phyloP scores from a whole-genome alignment of 2,113 vertebrate species.

The Orthochromis malagaraziensis region DNA sequence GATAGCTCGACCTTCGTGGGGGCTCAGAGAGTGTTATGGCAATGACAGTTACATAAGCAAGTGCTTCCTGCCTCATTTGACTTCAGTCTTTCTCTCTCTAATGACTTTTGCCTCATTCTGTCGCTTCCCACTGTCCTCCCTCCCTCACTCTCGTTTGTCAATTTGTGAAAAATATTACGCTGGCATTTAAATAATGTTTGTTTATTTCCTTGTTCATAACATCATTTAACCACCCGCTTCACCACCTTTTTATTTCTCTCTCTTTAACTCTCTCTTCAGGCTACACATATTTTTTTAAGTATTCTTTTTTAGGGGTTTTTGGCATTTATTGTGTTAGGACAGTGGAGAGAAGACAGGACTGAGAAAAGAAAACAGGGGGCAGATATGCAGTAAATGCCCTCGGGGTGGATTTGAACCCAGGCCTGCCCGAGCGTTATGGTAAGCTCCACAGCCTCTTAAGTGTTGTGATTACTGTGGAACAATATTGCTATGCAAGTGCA shows the following conservation, averaged over 20 bases:
- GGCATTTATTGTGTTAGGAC: neutral
- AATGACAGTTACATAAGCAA: slow-evolving; percentile 23
- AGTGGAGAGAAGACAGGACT: neutral
- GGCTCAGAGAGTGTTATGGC: neutral
- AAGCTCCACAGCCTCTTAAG: neutral
- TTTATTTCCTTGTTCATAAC: neutral
- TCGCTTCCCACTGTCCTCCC: neutral
- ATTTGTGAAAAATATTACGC: neutral
- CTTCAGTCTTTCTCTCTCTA: neutral
- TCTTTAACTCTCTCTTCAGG: neutral
- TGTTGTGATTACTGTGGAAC: slow-evolving; percentile 5
- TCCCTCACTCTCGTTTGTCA: neutral
- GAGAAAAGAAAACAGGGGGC: neutral
- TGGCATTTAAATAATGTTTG: neutral
- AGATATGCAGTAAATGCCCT: neutral
- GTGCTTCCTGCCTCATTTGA: slow-evolving; percentile 7
- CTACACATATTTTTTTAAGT: neutral
- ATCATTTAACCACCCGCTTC: neutral
- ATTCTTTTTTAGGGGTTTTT: neutral
- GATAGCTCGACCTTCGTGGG: neutral
- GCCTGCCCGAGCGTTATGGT: neutral
- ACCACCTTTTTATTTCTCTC: neutral
- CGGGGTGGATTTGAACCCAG: neutral
- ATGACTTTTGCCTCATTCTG: neutral
- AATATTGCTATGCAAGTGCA: neutral